Evolutionary conservation across 2,113 vertebrate species (phyloP).

Genomic region (Chitala chitala): DNA sequence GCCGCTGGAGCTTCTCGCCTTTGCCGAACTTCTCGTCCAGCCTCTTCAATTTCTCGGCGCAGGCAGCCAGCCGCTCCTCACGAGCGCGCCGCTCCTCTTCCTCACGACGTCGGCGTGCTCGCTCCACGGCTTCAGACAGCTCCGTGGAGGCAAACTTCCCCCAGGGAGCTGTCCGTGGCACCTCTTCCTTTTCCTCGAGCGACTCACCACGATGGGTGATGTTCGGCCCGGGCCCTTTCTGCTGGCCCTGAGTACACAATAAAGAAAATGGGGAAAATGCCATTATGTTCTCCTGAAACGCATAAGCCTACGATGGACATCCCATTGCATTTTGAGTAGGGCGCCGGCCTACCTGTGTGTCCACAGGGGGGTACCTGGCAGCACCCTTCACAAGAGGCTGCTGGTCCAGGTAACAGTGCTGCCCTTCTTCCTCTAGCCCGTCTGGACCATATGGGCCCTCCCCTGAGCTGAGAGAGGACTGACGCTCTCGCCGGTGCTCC

Average conservation of each 20-base stretch:
- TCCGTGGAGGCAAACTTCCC: constrained; percentile 84
- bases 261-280: neutral
- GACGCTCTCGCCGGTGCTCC: constrained; percentile 74
- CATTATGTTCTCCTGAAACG: no score
- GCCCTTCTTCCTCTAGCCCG: constrained; percentile 64
- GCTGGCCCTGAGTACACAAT: constrained; percentile 38
- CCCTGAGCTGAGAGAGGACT: constrained; percentile 73
- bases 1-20: constrained; percentile 68
- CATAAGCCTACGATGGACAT: no score
- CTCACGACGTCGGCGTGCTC: constrained; percentile 82
- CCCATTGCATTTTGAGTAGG: no score
- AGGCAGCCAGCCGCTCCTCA: constrained; percentile 87
- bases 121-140: constrained; percentile 87
- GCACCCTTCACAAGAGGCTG: constrained; percentile 72
- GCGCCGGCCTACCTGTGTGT: constrained; percentile 71
- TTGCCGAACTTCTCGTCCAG: constrained; percentile 90
- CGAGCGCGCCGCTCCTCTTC: constrained; percentile 88
- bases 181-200: constrained; percentile 76
- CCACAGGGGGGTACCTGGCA: constrained; percentile 64
- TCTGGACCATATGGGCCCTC: constrained; percentile 74
- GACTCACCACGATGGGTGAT: constrained; percentile 65
- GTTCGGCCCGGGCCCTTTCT: constrained; percentile 53
- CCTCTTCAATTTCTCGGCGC: constrained; percentile 91
- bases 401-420: constrained; percentile 64
- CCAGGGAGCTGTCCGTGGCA: constrained; percentile 65